These are phyloP conservation scores for Montifringilla adamsi DNA, from an alignment of 2,113 vertebrate species.

Conservation along the genomic window DNA sequence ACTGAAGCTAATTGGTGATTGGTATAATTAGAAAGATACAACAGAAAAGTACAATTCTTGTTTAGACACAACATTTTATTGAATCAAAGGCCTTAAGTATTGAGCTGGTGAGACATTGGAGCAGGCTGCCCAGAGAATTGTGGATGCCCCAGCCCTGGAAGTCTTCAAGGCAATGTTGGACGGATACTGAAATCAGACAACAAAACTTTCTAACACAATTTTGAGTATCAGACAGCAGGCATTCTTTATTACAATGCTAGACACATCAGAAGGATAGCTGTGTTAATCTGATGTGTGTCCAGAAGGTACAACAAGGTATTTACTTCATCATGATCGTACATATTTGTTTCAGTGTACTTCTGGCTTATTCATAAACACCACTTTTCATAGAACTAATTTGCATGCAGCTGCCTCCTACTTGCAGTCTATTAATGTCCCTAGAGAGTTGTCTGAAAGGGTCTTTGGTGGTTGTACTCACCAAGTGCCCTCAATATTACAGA, in stretches of 20 bases:
- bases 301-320: background rate
- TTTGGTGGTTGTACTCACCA: background rate
- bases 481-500: background rate
- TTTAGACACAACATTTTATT: background rate
- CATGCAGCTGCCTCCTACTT: background rate
- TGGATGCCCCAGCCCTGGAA: background rate
- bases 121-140: background rate
- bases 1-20: rapidly evolving
- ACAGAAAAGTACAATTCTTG: background rate
- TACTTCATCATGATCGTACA: background rate
- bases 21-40: background rate
- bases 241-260: background rate
- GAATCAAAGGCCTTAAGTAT: background rate
- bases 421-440: background rate
- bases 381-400: background rate
- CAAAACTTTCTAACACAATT: background rate
- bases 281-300: background rate
- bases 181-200: background rate
- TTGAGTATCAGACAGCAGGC: background rate
- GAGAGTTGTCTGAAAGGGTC: background rate
- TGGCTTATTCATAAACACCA: background rate
- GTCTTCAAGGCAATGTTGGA: background rate
- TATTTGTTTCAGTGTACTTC: background rate
- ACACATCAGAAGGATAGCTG: background rate
- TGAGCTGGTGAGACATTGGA: background rate